Evolutionary conservation across 2,888 invertebrate genomes (phyloP).

Genomic region (Harmothoe impar): DNA sequence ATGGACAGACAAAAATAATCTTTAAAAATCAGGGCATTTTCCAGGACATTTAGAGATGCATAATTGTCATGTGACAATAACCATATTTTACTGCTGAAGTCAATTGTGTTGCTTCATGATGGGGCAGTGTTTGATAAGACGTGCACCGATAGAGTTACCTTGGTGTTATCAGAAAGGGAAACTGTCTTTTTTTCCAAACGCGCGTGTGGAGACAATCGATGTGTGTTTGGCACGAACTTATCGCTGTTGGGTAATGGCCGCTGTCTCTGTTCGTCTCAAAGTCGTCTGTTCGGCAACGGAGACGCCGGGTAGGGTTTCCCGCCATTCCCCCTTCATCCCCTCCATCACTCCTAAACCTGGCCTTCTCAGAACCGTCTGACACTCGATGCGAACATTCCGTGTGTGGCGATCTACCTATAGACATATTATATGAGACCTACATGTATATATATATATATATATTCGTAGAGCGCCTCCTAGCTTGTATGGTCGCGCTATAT

Average conservation of each 20-base stretch:
- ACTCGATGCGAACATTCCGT: no score
- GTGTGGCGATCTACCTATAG: no score
- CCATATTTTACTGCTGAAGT: background rate
- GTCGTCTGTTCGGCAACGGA: background rate
- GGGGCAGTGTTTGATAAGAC: background rate
- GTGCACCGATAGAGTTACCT: background rate
- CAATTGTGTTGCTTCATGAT: background rate
- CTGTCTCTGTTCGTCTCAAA: background rate
- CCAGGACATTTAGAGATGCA: background rate
- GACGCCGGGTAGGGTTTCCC: constrained; percentile 22
- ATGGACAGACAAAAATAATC: background rate
- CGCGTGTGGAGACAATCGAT: constrained; percentile 22
- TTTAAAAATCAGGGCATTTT: background rate
- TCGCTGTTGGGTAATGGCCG: background rate
- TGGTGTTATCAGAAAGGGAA: background rate
- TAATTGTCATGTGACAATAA: background rate
- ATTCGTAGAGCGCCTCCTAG: no score
- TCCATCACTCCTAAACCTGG: no score
- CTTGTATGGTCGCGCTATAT: no score
- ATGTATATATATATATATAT: no score
- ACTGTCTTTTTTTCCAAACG: background rate
- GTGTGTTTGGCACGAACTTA: constrained; percentile 9
- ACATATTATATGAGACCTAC: no score
- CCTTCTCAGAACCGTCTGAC: no score
- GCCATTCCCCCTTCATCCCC: background rate